phyloP scores from a whole-genome alignment of 2,797 vertebrate genomes.

The Saxicola maurus region DNA sequence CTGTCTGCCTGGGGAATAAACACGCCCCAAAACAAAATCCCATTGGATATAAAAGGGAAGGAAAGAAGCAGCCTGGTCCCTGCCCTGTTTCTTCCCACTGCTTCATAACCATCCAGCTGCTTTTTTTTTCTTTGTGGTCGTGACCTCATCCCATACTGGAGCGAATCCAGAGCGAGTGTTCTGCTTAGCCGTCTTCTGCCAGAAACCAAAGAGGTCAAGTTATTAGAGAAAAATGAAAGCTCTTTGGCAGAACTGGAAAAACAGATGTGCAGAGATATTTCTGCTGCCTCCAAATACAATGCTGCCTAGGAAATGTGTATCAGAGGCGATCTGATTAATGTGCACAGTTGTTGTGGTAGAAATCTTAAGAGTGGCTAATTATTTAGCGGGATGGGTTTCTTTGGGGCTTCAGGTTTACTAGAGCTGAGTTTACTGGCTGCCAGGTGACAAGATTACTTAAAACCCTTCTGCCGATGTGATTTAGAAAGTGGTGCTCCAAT shows the following conservation, averaged over 20 bases:
- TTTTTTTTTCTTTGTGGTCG: constrained; percentile 12
- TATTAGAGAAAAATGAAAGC: constrained; percentile 62
- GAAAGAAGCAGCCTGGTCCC: constrained; percentile 15
- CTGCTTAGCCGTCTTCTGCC: constrained; percentile 37
- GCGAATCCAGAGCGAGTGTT: constrained; percentile 36
- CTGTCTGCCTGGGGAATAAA: background rate
- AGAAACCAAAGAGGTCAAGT: constrained; percentile 67
- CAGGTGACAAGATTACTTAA: constrained; percentile 4
- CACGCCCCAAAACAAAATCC: background rate
- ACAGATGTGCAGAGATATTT: constrained; percentile 63
- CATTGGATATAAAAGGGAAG: constrained; percentile 17
- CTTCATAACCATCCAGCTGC: constrained; percentile 34
- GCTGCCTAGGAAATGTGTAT: background rate
- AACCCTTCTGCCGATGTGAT: background rate
- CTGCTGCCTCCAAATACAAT: constrained; percentile 3
- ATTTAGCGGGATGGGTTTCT: background rate
- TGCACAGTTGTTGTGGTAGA: background rate
- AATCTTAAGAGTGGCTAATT: background rate
- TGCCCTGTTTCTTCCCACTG: constrained; percentile 36
- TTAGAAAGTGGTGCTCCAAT: background rate
- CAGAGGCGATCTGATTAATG: background rate
- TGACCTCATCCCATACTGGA: constrained; percentile 58
- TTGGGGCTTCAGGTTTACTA: background rate
- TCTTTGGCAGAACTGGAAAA: constrained; percentile 65
- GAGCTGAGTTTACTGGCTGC: background rate